Base-by-base conservation (phyloP, 1,140 invertebrate genomes). In the Prorops nasuta region DNA sequence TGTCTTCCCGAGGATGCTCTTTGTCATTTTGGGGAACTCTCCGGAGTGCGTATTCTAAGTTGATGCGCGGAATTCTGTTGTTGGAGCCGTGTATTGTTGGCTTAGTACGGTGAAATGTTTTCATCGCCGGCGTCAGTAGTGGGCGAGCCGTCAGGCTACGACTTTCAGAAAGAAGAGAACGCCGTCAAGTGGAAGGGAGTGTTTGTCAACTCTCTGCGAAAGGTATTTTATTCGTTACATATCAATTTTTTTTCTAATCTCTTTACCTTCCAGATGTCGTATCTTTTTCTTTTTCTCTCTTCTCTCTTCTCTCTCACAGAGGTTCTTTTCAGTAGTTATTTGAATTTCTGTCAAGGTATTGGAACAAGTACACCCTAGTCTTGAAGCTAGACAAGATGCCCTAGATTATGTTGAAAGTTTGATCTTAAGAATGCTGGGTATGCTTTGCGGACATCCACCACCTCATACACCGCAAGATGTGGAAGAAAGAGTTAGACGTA, bases 401-500 rank as follows among this genome's bases (percentile, higher is more conserved):
- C 79, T 98, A 56, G 85, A 93, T 44, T 97, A 95, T 74, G 91
- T 98, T 37, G 95, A 98, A 78, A 87, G 85, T 49, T 82, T 98
- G 35, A 94, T 96, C 64, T 78, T 98, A 14, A 86, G 91, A 46
- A 81, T 98, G 31, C 76, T 98, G 59, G 87, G 86, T 2, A 92
- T 92, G 84, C 80, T 98, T 20, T 96, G 92, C 77, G 87, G 88
- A 28, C 84, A 86, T 54, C 90, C 92, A 32, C 87, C 90, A 37
- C 87, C 87, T 16, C 87, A 90, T 55, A 88, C 86, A 35, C 85
- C 88, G 14, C 77, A 87, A 80, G 94, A 97, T 81, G 89, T 98
- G 44, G 93, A 96, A 71, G 92, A 96, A 59, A 81, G 93, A 58
- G 92, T 98, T 12, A 84, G 87, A 56, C 88, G 88, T 54, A 93